Conservation (phyloP, 2,797 vertebrate genomes). For the Perodicticus potto region DNA sequence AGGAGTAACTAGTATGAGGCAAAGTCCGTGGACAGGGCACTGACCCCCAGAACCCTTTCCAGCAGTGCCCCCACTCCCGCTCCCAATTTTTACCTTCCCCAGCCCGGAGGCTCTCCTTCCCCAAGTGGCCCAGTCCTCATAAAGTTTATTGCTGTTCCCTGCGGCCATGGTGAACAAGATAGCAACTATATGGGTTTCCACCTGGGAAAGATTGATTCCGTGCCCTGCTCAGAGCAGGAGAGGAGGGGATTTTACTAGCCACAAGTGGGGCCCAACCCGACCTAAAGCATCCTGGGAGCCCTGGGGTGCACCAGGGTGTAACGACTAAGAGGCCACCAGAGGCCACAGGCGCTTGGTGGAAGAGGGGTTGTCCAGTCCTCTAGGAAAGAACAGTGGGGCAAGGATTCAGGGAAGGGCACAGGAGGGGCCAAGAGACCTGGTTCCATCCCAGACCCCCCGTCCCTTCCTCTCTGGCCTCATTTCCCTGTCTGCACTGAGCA, state of each 20-base stretch:
- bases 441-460: neutral
- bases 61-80: neutral
- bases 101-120: slow-evolving; percentile 35
- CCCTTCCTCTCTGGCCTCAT: neutral
- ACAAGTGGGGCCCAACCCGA: neutral
- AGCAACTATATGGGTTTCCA: slow-evolving; percentile 41
- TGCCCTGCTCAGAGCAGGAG: slow-evolving; percentile 15
- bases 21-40: neutral
- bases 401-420: neutral
- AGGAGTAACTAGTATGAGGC: slow-evolving; percentile 2
- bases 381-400: neutral
- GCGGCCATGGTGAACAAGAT: slow-evolving; percentile 42
- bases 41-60: neutral
- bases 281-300: too few species aligned
- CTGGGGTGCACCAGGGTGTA: neutral
- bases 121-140: slow-evolving; percentile 51
- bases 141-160: slow-evolving; percentile 71
- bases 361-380: neutral
- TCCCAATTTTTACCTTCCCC: neutral
- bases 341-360: neutral
- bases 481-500: neutral
- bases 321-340: neutral
- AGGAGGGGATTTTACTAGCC: neutral
- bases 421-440: neutral
- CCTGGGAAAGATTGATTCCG: slow-evolving; percentile 45